Percentiles rank a stretch among this genome's conserved stretches.
Conservation (phyloP, 2,113 vertebrate species). For the Pelmatolapia mariae region DNA sequence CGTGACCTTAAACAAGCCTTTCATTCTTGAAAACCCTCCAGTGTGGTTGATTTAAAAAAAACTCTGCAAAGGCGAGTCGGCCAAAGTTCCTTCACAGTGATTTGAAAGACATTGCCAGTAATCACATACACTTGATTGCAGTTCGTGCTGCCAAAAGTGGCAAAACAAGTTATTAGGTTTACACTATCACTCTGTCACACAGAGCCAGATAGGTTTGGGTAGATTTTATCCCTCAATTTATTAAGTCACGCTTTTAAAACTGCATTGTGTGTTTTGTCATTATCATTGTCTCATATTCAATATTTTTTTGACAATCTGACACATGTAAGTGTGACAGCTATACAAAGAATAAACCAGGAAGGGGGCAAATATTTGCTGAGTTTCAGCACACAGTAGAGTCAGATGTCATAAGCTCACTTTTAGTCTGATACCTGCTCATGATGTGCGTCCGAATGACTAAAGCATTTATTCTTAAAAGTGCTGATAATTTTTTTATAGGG, state of each 20-base stretch:
- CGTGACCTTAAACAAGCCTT: background rate
- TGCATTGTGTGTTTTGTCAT: background rate
- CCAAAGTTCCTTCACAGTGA: background rate
- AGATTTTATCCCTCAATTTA: background rate
- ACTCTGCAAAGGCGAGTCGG: background rate
- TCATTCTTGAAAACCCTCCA: background rate
- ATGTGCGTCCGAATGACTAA: background rate
- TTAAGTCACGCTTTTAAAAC: background rate
- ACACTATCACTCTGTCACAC: background rate
- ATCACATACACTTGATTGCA: background rate
- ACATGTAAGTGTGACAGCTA: background rate
- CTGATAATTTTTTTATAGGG: background rate
- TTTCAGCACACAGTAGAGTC: background rate
- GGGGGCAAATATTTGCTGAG: background rate
- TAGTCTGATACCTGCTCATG: background rate
- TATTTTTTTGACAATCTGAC: background rate
- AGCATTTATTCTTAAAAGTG: background rate
- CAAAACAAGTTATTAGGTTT: background rate
- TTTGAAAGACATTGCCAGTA: background rate
- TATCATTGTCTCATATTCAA: background rate
- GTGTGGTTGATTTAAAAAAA: background rate
- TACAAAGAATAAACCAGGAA: background rate
- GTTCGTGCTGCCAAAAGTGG: background rate
- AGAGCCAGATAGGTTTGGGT: background rate
- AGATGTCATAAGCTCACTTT: background rate